phyloP scores from a whole-genome alignment of 2,888 invertebrate species.

The Brachynemurus nebulosus region DNA sequence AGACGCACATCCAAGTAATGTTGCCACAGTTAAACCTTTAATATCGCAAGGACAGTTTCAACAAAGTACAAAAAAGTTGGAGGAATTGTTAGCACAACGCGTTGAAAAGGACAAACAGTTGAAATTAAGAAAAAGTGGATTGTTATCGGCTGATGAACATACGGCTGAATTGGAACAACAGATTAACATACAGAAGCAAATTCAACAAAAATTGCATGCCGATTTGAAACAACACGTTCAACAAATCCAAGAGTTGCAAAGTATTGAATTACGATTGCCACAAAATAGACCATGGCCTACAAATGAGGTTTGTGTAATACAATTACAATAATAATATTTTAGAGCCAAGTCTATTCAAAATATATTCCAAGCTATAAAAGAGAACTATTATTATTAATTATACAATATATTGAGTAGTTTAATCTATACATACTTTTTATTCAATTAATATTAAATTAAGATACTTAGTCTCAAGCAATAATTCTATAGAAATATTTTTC shows the following conservation, averaged over 20 bases:
- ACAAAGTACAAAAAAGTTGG: constrained; percentile 33
- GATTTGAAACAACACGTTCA: constrained; percentile 35
- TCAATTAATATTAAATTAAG: no score
- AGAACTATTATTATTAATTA: no score
- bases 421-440: no score
- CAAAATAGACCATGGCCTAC: constrained; percentile 33
- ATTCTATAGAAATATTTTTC: no score
- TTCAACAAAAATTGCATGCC: constrained; percentile 33
- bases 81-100: constrained; percentile 31
- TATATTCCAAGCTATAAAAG: no score
- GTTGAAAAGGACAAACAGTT: constrained; percentile 27
- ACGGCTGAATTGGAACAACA: constrained; percentile 27
- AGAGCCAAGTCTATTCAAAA: no score
- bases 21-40: constrained; percentile 18
- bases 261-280: constrained; percentile 31
- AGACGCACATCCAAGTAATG: constrained; percentile 19
- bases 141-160: constrained; percentile 23
- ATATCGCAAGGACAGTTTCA: constrained; percentile 30
- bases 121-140: constrained; percentile 20
- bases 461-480: no score
- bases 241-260: constrained; percentile 34
- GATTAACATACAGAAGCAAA: constrained; percentile 30
- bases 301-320: constrained; percentile 14
- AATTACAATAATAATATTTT: no score
- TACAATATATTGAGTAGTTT: no score